These are phyloP conservation scores for Gnatocerus cornutus DNA, from an alignment of 2,888 invertebrate species.

Conservation along the genomic window DNA sequence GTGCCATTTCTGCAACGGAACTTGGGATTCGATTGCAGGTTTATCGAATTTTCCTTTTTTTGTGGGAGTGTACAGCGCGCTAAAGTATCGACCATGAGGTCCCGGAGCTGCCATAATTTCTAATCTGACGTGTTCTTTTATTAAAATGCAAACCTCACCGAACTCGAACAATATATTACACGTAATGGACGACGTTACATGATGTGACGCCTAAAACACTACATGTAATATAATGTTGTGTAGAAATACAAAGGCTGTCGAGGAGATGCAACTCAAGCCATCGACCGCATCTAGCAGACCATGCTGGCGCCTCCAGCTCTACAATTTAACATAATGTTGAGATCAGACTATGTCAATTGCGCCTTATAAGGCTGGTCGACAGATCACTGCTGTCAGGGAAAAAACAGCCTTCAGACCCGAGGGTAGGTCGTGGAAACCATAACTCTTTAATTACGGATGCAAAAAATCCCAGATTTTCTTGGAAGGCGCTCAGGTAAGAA, in stretches of 20 bases:
- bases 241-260: conserved; percentile 40
- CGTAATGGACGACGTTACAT: conserved; percentile 44
- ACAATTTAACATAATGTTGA: conserved; percentile 43
- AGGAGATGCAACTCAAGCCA: conserved; percentile 32
- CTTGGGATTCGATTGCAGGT: neutral
- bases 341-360: conserved; percentile 36
- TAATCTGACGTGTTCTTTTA: conserved; percentile 42
- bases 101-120: conserved; percentile 42
- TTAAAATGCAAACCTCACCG: conserved; percentile 47
- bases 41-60: conserved; percentile 3
- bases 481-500: too few species aligned
- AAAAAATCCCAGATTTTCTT: neutral
- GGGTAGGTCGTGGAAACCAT: conserved; percentile 19
- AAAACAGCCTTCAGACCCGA: neutral
- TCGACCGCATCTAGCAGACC: conserved; percentile 43
- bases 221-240: conserved; percentile 33
- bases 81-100: conserved; percentile 13
- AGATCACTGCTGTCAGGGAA: conserved; percentile 2
- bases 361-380: conserved; percentile 13
- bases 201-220: conserved; percentile 45
- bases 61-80: neutral
- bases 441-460: neutral
- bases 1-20: neutral
- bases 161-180: conserved; percentile 45
- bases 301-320: conserved; percentile 44